Evolutionary conservation across 2,888 invertebrate genomes (phyloP), one percentile per base, ranked within the genome.

Genomic region (Philereme vetulata): DNA sequence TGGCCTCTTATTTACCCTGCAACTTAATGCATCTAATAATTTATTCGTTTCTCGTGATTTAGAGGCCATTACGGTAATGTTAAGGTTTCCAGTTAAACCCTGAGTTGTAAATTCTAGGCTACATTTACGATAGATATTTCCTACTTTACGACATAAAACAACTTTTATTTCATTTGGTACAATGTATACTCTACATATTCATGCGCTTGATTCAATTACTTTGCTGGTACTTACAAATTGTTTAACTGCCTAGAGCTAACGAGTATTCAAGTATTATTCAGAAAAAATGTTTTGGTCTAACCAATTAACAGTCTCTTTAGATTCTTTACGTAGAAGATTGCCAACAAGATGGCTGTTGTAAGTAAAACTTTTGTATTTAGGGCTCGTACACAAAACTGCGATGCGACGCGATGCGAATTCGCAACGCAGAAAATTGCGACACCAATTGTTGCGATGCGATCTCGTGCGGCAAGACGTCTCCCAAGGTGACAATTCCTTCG

Each of bases 11-110:
- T 82, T 81, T 83, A 84, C 78, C 79, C 71, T 68, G 57, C 66
- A 70, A 75, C 71, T 85, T 84, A 83, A 87, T 82, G 82, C 71
- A 76, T 79, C 78, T 77, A 81, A 83, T 85, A 86, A 83, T 86
- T 85, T 88, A 87, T 85, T 83, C 75, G 80, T 83, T 81, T 81
- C 77, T 66, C 73, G 81, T 86, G 87, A 89, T 87, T 87, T 87
- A 88, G 78, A 72, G 79, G 71, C 82, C 76, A 85, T 86, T 85
- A 84, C 76, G 74, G 80, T 74, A 79, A 78, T 78, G 77, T 81
- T 78, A 81, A 84, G 77, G 76, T 81, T 81, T 80, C 76, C 77
- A 81, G 80, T 80, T 78, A 84, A 82, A 81, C 80, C 77, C 77
- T 66, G 74, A 74, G 81, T 74, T 79, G 79, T 87, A 84, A 87